Percentiles rank a stretch among this genome's conserved stretches.
phyloP scores from a whole-genome alignment of 2,888 invertebrate genomes.

The Zhuqinia jingwanae region DNA sequence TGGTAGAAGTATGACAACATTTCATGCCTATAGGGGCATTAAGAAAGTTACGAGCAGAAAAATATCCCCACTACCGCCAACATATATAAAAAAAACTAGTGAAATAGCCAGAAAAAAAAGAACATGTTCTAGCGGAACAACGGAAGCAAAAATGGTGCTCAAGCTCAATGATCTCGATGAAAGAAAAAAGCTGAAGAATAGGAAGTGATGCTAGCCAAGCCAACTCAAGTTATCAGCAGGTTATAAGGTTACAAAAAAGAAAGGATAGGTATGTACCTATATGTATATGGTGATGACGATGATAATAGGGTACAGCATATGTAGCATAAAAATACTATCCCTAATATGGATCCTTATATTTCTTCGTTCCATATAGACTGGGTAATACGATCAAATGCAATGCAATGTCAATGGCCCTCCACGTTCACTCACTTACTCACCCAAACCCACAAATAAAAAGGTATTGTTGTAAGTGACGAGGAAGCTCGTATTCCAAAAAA shows the following conservation, averaged over 20 bases:
- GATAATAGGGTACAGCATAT: conserved; percentile 46
- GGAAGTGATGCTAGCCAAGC: neutral
- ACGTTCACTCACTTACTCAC: neutral
- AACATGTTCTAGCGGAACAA: conserved; percentile 16
- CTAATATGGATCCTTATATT: too few relatives aligned
- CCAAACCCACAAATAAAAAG: conserved; percentile 1
- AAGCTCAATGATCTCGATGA: neutral
- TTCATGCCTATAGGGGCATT: conserved; percentile 48
- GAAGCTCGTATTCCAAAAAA: neutral
- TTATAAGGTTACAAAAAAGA: conserved; percentile 34
- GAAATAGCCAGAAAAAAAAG: neutral
- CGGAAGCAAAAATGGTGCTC: conserved; percentile 36
- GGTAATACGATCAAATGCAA: too few relatives aligned
- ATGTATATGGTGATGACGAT: neutral
- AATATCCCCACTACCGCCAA: neutral
- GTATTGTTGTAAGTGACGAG: neutral
- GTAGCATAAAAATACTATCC: conserved; percentile 12
- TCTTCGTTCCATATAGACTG: too few relatives aligned
- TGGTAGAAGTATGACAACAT: conserved; percentile 62
- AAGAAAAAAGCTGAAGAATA: conserved; percentile 33
- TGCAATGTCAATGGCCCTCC: conserved; percentile 65
- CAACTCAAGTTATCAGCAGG: neutral
- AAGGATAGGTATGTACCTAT: neutral
- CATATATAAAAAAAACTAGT: neutral
- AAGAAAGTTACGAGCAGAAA: conserved; percentile 6